Percentiles rank a stretch among this genome's conserved stretches.
Conservation (phyloP, 2,797 vertebrate genomes). For the Sarcophilus harrisii region DNA sequence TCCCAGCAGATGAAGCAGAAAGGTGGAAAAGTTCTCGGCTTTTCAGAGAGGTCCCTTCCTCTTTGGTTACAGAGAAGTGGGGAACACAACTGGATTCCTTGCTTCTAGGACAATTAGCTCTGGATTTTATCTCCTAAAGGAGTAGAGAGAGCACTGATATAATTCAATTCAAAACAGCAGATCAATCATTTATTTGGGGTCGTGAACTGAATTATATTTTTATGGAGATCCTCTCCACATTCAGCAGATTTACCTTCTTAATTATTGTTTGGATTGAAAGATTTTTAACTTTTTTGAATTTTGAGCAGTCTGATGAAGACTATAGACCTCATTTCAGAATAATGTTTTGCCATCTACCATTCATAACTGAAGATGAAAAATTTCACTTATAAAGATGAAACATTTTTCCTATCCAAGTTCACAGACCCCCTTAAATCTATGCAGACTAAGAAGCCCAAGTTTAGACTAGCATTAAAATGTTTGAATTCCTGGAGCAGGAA, state of each 20-base stretch:
- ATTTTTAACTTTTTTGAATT: not conserved
- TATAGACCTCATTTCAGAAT: not conserved
- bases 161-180: not conserved
- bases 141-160: conserved; percentile 12
- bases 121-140: not conserved
- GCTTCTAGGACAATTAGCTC: not conserved
- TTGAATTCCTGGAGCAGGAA: not conserved
- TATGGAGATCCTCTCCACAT: not conserved
- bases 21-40: not conserved
- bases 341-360: not conserved
- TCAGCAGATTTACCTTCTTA: not conserved
- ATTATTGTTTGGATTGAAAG: not conserved
- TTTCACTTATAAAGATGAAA: not conserved
- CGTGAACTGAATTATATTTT: not conserved
- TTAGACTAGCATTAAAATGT: conserved; percentile 37
- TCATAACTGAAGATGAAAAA: not conserved
- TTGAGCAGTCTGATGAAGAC: not conserved
- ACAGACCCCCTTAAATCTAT: not conserved
- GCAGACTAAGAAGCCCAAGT: not conserved
- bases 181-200: not conserved
- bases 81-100: not conserved
- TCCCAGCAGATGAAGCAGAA: not conserved
- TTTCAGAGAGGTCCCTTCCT: not conserved
- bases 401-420: not conserved
- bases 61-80: not conserved